A percentile compares a stretch with the other conserved stretches of the same genome.
Evolutionary conservation across 1,140 invertebrate species (phyloP).

Genomic region (Meloidogyne floridensis): DNA sequence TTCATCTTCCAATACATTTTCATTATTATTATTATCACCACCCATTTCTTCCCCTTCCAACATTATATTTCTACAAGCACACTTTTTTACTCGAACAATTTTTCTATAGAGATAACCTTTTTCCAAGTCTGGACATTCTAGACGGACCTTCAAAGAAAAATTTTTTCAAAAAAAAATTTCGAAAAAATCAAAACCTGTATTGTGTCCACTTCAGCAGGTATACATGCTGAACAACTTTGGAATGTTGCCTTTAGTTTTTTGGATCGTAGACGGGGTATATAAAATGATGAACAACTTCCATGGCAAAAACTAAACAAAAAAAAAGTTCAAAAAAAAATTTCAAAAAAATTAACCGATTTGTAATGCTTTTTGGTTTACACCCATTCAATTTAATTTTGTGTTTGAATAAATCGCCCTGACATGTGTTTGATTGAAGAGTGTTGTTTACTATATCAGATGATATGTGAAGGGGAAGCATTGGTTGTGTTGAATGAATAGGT

Average conservation of each 20-base stretch:
- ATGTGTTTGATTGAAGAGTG: constrained; percentile 39
- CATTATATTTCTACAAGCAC: constrained; percentile 48
- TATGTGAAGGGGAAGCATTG: constrained; percentile 14
- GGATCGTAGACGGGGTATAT: constrained; percentile 50
- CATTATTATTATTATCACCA: constrained; percentile 9
- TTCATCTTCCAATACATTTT: neutral
- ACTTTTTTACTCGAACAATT: constrained; percentile 49
- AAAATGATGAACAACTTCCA: constrained; percentile 55
- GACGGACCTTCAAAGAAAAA: constrained; percentile 15
- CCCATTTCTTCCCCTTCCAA: constrained; percentile 34
- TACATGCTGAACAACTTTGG: constrained; percentile 54
- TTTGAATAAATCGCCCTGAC: constrained; percentile 49
- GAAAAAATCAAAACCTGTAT: constrained; percentile 39
- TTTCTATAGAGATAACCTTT: constrained; percentile 42
- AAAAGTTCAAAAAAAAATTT: neutral
- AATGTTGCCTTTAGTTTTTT: constrained; percentile 58
- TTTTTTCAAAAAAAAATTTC: too few species aligned
- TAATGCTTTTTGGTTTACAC: constrained; percentile 51
- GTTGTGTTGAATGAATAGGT: neutral
- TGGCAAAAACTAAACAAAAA: constrained; percentile 54
- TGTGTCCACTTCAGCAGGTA: constrained; percentile 51
- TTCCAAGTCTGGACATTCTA: constrained; percentile 51
- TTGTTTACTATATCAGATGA: constrained; percentile 23
- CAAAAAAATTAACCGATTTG: constrained; percentile 38
- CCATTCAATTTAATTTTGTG: constrained; percentile 50